phyloP scores from a whole-genome alignment of 92 coral and sea anemone species.

The Isaurus tuberculatus region DNA sequence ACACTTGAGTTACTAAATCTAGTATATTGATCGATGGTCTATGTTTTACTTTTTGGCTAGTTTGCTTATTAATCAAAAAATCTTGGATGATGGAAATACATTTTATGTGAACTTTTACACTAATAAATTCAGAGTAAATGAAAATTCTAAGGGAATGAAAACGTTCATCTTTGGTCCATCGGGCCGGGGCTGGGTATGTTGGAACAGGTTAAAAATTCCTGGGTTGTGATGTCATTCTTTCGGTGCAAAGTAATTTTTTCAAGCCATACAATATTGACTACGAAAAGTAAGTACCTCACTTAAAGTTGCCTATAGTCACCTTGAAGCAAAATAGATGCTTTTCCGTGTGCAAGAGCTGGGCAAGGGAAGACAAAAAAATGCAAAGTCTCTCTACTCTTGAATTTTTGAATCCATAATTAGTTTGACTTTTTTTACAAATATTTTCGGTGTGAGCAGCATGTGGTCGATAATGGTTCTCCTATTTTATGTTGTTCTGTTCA shows the following conservation, averaged over 20 bases:
- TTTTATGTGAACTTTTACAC: background rate
- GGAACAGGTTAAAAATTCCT: conserved; percentile 28
- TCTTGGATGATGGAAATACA: background rate
- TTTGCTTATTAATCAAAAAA: background rate
- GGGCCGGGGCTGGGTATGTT: background rate
- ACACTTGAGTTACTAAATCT: conserved; percentile 35
- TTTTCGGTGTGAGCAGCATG: background rate
- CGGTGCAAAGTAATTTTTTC: background rate
- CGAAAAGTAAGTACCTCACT: background rate
- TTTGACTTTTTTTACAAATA: too few relatives aligned
- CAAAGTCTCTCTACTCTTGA: too few relatives aligned
- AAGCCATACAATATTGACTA: background rate
- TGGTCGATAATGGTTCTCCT: background rate
- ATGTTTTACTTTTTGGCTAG: background rate
- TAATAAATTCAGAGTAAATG: background rate
- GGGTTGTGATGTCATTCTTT: conserved; percentile 15
- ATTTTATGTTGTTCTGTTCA: background rate
- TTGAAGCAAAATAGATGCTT: background rate
- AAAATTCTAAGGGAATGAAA: background rate
- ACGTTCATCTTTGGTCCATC: background rate
- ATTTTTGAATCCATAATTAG: background rate
- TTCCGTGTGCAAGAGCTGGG: background rate
- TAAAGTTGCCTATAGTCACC: background rate
- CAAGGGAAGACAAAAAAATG: too few relatives aligned
- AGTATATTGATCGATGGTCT: background rate